Evolutionary conservation across 2,113 vertebrate species (phyloP).

Genomic region (Vicugna pacos): DNA sequence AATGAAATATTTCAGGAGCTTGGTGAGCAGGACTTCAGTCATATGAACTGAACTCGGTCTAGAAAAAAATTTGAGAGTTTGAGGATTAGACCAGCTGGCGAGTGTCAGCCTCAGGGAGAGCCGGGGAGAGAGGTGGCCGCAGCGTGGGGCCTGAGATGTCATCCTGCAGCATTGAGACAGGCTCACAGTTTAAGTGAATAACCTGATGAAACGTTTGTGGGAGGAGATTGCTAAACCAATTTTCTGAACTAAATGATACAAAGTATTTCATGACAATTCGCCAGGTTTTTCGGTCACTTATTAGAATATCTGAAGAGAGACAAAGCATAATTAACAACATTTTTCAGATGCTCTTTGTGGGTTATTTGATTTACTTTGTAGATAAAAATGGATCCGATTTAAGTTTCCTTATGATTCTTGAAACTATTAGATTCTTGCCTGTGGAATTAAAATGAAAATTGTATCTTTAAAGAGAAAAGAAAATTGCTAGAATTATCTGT

Average conservation of each 20-base stretch:
- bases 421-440: conserved; percentile 46
- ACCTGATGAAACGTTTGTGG: too few relatives aligned
- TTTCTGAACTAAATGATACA: background rate
- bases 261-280: conserved; percentile 57
- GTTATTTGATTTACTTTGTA: conserved; percentile 19
- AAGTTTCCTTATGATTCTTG: conserved; percentile 6
- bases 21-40: too few relatives aligned
- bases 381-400: conserved; percentile 42
- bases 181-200: too few relatives aligned
- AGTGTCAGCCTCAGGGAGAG: too few relatives aligned
- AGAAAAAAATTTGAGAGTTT: too few relatives aligned
- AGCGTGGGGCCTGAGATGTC: too few relatives aligned
- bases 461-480: background rate
- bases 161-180: too few relatives aligned
- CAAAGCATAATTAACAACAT: background rate
- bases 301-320: conserved; percentile 30
- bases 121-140: too few relatives aligned
- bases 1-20: too few relatives aligned
- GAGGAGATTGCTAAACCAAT: too few relatives aligned
- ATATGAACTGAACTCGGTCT: too few relatives aligned
- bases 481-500: background rate
- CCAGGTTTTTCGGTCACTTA: background rate
- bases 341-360: background rate
- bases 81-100: too few relatives aligned
- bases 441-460: conserved; percentile 41